Evolutionary conservation across 2,888 invertebrate genomes (phyloP).

Genomic region (Ormyrus labotus): DNA sequence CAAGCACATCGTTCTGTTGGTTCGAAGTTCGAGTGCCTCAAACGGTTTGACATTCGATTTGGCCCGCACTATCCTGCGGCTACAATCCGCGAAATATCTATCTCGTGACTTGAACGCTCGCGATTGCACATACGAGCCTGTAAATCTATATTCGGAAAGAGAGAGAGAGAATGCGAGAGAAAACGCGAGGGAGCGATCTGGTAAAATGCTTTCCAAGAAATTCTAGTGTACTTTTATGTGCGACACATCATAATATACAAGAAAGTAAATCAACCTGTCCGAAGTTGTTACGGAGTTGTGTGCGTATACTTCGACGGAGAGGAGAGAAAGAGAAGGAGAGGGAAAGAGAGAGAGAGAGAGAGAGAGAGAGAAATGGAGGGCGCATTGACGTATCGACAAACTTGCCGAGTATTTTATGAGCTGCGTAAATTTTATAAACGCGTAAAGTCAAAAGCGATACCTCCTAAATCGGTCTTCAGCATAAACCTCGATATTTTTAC

Average conservation of each 20-base stretch:
- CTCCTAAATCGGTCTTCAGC: slow-evolving; percentile 17
- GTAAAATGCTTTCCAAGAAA: background rate
- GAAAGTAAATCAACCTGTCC: slow-evolving; percentile 32
- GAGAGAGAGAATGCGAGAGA: too few relatives aligned
- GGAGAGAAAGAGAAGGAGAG: background rate
- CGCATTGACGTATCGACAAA: slow-evolving; percentile 34
- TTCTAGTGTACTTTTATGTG: slow-evolving; percentile 8
- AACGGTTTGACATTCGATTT: slow-evolving; percentile 53
- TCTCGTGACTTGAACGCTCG: background rate
- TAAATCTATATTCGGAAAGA: too few relatives aligned
- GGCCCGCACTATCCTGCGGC: background rate
- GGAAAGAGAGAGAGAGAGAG: background rate
- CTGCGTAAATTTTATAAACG: slow-evolving; percentile 33
- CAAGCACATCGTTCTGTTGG: slow-evolving; percentile 28
- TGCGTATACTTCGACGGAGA: too few relatives aligned
- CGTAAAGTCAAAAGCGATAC: slow-evolving; percentile 13
- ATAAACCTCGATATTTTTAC: background rate
- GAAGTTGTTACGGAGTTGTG: background rate
- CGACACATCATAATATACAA: slow-evolving; percentile 11
- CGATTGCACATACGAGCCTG: too few relatives aligned
- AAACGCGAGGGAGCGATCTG: too few relatives aligned
- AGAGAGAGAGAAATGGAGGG: background rate
- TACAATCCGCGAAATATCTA: slow-evolving; percentile 37
- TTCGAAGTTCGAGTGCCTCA: slow-evolving; percentile 44
- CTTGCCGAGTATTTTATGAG: slow-evolving; percentile 25